Conservation (phyloP, 2,797 vertebrate genomes). For the Fistularia tabacaria region DNA sequence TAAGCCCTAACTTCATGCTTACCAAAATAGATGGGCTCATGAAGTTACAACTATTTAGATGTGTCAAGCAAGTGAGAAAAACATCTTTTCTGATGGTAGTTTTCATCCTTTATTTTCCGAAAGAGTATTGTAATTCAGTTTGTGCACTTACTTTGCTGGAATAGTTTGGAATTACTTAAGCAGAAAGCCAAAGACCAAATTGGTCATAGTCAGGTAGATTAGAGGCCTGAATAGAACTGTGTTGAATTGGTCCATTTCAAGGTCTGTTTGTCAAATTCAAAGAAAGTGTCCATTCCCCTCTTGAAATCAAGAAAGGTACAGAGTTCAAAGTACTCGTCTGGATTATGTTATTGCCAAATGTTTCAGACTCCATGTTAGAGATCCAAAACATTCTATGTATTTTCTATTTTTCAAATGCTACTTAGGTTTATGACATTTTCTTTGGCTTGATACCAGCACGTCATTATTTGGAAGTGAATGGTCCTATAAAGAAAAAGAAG, state of each 20-base stretch:
- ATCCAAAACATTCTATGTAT: slow-evolving; percentile 29
- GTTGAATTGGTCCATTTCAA: slow-evolving; percentile 28
- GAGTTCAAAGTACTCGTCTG: slow-evolving; percentile 17
- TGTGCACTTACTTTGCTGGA: slow-evolving; percentile 6
- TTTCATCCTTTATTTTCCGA: slow-evolving; percentile 3
- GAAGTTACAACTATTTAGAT: neutral
- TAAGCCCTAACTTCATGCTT: slow-evolving; percentile 5
- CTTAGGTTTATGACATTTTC: slow-evolving; percentile 38
- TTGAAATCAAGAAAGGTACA: slow-evolving; percentile 4
- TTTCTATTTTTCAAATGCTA: slow-evolving; percentile 48
- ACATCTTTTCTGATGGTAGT: neutral
- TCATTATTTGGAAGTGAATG: slow-evolving; percentile 21
- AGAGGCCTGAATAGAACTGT: slow-evolving; percentile 19
- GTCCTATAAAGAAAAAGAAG: slow-evolving; percentile 15
- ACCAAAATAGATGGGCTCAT: neutral
- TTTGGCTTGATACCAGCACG: slow-evolving; percentile 31
- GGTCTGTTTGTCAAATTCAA: slow-evolving; percentile 38
- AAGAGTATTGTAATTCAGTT: neutral
- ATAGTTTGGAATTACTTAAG: neutral
- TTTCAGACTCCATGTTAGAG: slow-evolving; percentile 9
- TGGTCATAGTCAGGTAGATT: slow-evolving; percentile 26
- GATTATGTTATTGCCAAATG: slow-evolving; percentile 29
- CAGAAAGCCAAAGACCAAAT: slow-evolving; percentile 15
- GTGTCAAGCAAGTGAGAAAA: neutral
- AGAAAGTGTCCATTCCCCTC: slow-evolving; percentile 13